Base-by-base conservation (phyloP, 1,140 invertebrate genomes). In the Euwallacea similis region DNA sequence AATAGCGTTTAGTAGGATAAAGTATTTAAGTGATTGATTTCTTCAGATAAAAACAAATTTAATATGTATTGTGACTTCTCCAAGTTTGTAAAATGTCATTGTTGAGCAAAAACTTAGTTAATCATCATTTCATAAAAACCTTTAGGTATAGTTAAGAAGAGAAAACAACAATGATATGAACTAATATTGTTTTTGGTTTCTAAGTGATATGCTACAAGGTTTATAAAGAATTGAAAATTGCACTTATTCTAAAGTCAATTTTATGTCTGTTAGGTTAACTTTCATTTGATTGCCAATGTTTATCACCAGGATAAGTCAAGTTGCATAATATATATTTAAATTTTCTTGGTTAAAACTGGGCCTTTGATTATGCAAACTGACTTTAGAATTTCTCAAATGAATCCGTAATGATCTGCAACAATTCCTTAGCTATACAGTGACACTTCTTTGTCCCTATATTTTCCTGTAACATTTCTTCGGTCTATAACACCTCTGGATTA, bases 111-210 rank as follows among this genome's bases (percentile, higher is more conserved):
- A 9, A 59, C 56, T 8, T 41, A 13, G 0, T 59, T 42, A 41
- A 59, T 11, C 41, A 42, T n/a, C 10, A 59, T 42, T 63, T 8
- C 4, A 33, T 33, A 33, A 33, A 33, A 33, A 33, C 21, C 21
- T 33, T 33, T 33, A 33, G 16, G 11, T 1, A 7, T 43, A 58
- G 11, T 44, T 11, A 13, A 11, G 33, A 54, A n/a, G n/a, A 55
- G 9, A 50, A 15, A 53, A 65, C 54, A 21, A 63, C 53, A 71
- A 58, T 71, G 69, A 71, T 71, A 71, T 71, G 69, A 71, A 64
- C 53, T 15, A 65, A 42, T 71, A 71, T 71, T 71, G 69, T 71
- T 69, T 53, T 65, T 58, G 53, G 69, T 71, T 71, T 58, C 61
- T 70, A 64, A n/a, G 44, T 65, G 69, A 71, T 71, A 71, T 71